Conservation (phyloP, 1,140 invertebrate species). For the Proales similis region DNA sequence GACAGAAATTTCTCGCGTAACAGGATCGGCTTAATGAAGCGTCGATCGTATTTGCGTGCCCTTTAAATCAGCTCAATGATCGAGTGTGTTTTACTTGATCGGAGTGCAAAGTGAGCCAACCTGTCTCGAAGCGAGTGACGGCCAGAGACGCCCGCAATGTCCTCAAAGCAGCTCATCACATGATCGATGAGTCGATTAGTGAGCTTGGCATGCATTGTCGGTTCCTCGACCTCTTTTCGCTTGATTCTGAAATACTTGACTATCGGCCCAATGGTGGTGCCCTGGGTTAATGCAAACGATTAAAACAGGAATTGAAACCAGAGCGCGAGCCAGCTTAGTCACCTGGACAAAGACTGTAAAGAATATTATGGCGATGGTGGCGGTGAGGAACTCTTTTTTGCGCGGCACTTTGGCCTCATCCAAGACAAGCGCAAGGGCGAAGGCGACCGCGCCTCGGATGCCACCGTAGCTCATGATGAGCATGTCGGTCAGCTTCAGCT, state of each 20-base stretch:
- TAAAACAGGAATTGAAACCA: neutral
- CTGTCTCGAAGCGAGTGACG: constrained; percentile 32
- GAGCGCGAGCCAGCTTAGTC: too few relatives aligned
- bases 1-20: constrained; percentile 27
- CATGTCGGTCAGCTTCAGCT: constrained; percentile 74
- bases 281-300: constrained; percentile 45
- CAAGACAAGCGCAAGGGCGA: constrained; percentile 86
- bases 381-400: constrained; percentile 80
- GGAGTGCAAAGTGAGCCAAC: neutral
- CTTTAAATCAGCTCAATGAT: neutral
- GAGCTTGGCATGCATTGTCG: constrained; percentile 29
- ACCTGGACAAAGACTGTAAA: constrained; percentile 89
- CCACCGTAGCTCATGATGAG: constrained; percentile 99
- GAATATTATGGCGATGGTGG: constrained; percentile 93
- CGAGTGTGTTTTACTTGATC: neutral
- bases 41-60: neutral
- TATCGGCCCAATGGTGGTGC: constrained; percentile 92
- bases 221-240: constrained; percentile 36
- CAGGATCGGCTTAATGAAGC: constrained; percentile 27
- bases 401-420: constrained; percentile 58
- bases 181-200: constrained; percentile 37
- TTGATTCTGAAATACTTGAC: constrained; percentile 88
- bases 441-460: constrained; percentile 89
- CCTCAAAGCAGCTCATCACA: constrained; percentile 36
- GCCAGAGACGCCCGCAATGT: constrained; percentile 28